Base-by-base conservation (phyloP, 2,797 vertebrate genomes). In the Acomys russatus region DNA sequence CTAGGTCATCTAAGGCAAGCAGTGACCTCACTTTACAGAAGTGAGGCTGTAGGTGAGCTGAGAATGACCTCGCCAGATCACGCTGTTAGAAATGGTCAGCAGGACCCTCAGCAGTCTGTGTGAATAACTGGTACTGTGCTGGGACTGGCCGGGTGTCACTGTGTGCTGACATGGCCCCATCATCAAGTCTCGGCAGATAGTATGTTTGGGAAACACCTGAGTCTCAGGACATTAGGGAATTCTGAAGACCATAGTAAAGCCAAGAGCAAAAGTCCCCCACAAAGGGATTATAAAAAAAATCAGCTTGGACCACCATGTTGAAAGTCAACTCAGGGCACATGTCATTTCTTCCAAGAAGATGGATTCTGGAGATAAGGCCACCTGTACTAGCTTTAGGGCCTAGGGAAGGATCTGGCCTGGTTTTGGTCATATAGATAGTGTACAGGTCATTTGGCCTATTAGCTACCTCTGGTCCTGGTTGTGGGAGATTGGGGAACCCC, bases 61-160 rank as follows among this genome's bases (percentile, higher is more conserved):
- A 61, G 61, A 63, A 71, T 23, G 38, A 44, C 82, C 71, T 76
- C 15, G 14, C 54, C 77, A 44, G 68, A 74, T 20, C 18, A 11
- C 61, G 9, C 35, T 30, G 70, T 92, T 33, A 79, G 76, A 73
- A 74, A 30, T 66, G 35, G 77, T 54, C 56, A 68, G 1, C 23
- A 70, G 59, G 59, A 79, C 44, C 8, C 33, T 20, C 59, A 3
- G n/a, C 4, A 4, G n/a, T 74, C 77, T 17, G 2, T 14, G 0
- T 25, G 74, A 49, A 23, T 15, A 76, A 1, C n/a, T 28, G 14
- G 11, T 49, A n/a, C 61, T n/a, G 1, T 22, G 3, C 22, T 14
- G 49, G 44, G 38, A 63, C 1, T 25, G n/a, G n/a, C 3, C 1
- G 11, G 35, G 15, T 9, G 1, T 70, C 35, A 15, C 0, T 25